A percentile compares a stretch with the other conserved stretches of the same genome.
Evolutionary conservation across 2,888 invertebrate genomes (phyloP).

Genomic region (Masnerella sp.): DNA sequence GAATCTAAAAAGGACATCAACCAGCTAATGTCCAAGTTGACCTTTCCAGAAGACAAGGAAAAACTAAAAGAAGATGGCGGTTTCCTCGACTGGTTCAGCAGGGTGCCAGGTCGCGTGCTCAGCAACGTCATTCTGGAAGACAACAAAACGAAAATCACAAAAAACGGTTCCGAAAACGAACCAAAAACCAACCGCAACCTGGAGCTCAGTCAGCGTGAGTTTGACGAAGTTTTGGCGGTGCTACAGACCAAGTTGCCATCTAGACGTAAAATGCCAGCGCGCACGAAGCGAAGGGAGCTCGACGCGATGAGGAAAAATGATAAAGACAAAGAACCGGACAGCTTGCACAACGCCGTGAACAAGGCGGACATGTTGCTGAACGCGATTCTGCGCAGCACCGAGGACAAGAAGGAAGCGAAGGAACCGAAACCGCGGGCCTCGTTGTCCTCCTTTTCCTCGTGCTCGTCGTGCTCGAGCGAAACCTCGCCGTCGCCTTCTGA

Average conservation of each 20-base stretch:
- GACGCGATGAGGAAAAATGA: slow-evolving; percentile 28
- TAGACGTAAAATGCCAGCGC: slow-evolving; percentile 61
- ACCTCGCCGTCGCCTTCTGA: slow-evolving; percentile 31
- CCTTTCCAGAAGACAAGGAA: slow-evolving; percentile 68
- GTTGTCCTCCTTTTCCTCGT: slow-evolving; percentile 19
- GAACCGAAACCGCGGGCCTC: slow-evolving; percentile 64
- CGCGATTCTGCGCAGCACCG: slow-evolving; percentile 78
- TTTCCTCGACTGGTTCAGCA: slow-evolving; percentile 71
- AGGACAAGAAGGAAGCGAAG: slow-evolving; percentile 56
- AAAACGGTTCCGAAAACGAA: slow-evolving; percentile 56
- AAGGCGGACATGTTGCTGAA: slow-evolving; percentile 80
- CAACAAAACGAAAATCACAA: slow-evolving; percentile 43
- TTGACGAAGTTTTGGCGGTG: slow-evolving; percentile 77
- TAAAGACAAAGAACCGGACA: slow-evolving; percentile 36
- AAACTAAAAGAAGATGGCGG: slow-evolving; percentile 68
- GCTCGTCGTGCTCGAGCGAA: slow-evolving; percentile 36
- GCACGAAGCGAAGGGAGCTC: slow-evolving; percentile 52
- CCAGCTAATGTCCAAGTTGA: slow-evolving; percentile 69
- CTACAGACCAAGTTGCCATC: slow-evolving; percentile 73
- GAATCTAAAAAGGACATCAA: slow-evolving; percentile 52
- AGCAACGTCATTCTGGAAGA: slow-evolving; percentile 66
- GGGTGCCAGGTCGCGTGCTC: slow-evolving; percentile 70
- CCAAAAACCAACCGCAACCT: slow-evolving; percentile 76
- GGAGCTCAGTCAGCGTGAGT: slow-evolving; percentile 76
- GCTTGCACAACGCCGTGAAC: slow-evolving; percentile 64